Evolutionary conservation across 2,888 invertebrate species (phyloP).

Genomic region (Nasonovia ribisnigri): DNA sequence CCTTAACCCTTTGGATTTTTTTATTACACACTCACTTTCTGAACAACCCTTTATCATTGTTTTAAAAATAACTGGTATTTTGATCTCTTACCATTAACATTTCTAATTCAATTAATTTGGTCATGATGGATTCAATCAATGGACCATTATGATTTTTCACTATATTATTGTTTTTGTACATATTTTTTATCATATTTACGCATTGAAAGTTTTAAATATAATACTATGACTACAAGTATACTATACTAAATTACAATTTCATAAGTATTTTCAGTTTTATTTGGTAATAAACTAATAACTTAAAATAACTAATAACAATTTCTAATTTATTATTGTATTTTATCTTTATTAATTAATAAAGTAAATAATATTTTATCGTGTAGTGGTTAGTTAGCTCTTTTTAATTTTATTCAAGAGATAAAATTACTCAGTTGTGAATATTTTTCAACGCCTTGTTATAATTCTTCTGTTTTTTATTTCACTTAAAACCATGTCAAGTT

Average conservation of each 20-base stretch:
- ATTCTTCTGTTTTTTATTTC: not conserved
- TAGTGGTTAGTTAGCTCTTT: not conserved
- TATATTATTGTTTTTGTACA: not conserved
- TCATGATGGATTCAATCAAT: not conserved
- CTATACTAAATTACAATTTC: not conserved
- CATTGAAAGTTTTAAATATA: not conserved
- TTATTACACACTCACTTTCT: not conserved
- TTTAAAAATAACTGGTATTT: not conserved
- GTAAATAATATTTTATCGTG: not conserved
- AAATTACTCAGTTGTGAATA: not conserved
- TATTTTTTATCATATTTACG: not conserved
- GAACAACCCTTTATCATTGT: not conserved
- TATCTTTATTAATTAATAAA: not conserved
- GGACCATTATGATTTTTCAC: not conserved
- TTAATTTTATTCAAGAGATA: not conserved
- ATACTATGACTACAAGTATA: not conserved
- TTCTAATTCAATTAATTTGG: not conserved
- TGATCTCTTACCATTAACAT: not conserved
- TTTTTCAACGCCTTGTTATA: not conserved
- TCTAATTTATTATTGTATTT: not conserved
- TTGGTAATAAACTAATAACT: not conserved
- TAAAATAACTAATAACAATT: not conserved
- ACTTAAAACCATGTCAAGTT: not conserved
- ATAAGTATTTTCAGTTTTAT: not conserved
- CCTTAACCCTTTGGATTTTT: not conserved